Evolutionary conservation across 1,140 invertebrate genomes (phyloP), one percentile per base, ranked within the genome.

Genomic region (Nasonia longicornis): DNA sequence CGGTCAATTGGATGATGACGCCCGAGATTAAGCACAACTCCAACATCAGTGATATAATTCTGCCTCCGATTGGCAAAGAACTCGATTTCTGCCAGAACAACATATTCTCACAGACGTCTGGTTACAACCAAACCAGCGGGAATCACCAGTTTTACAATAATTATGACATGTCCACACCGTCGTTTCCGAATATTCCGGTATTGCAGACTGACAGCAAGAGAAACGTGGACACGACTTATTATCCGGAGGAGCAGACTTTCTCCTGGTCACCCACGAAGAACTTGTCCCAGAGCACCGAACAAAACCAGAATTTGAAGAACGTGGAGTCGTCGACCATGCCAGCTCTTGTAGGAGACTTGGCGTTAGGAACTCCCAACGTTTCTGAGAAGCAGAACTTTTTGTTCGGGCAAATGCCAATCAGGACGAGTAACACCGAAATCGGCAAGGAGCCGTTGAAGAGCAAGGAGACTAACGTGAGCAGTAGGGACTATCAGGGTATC

Each of bases 1-100:
- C 92, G 0, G 92, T 94, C 0, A 94, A 94, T 83, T 94, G 93
- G 93, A 94, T 93, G 93, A 93, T 93, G 84, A 92, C 92, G 1
- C 92, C 92, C 2, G 92, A 92, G 80, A 88, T 91, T 3, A 91
- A 90, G 66, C 89, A 91, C 81, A 90, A 89, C 66, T 82, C 84
- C 0, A 85, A 87, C 3, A 89, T 89, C 63, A 88, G 88, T 2
- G 73, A 89, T 1, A 90, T 90, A 31, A 88, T 91, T 26, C 88
- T 91, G 77, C 80, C 90, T 14, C 90, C 90, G 10, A 89, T 90
- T 0, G 90, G 89, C 2, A 91, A 91, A 70, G 90, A 91, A 45
- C 77, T 91, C 8, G 90, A 91, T 7, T 91, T 89, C 26, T 91
- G 90, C 70, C 89, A 88, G 63, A 91, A 91, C n/a, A 91, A 90